These are phyloP conservation scores for Argyrosomus japonicus DNA, from an alignment of 2,113 vertebrate genomes.

Conservation along the genomic window DNA sequence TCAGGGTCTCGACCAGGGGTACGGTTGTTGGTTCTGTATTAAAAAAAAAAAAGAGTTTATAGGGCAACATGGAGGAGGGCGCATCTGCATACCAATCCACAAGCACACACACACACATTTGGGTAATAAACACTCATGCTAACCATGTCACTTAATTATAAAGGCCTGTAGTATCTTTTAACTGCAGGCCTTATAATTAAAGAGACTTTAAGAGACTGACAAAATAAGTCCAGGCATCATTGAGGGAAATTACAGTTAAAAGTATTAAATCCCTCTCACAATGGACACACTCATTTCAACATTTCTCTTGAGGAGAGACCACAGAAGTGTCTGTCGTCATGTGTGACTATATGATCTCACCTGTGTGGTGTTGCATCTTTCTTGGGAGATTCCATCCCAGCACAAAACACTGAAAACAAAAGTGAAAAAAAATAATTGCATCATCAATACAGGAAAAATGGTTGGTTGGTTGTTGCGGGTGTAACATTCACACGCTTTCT, in stretches of 20 bases:
- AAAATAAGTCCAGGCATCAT: slow-evolving; percentile 6
- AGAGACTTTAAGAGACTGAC: neutral
- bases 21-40: slow-evolving; percentile 34
- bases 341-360: slow-evolving; percentile 10
- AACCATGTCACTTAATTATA: no score
- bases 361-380: slow-evolving; percentile 62
- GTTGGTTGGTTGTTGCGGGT: neutral
- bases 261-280: neutral
- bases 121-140: neutral
- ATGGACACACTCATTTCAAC: neutral
- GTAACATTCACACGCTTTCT: neutral
- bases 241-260: slow-evolving; percentile 30
- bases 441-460: neutral
- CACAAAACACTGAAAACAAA: slow-evolving; percentile 33
- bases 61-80: neutral
- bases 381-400: slow-evolving; percentile 69
- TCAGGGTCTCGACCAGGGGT: slow-evolving; percentile 69
- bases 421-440: neutral
- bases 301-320: neutral
- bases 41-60: neutral
- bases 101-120: neutral
- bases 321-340: neutral
- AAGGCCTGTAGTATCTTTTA: neutral
- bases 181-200: no score
- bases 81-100: neutral